Percentiles rank a stretch among this genome's conserved stretches.
phyloP scores from a whole-genome alignment of 2,888 invertebrate genomes.

The Platerodrilus igneus region DNA sequence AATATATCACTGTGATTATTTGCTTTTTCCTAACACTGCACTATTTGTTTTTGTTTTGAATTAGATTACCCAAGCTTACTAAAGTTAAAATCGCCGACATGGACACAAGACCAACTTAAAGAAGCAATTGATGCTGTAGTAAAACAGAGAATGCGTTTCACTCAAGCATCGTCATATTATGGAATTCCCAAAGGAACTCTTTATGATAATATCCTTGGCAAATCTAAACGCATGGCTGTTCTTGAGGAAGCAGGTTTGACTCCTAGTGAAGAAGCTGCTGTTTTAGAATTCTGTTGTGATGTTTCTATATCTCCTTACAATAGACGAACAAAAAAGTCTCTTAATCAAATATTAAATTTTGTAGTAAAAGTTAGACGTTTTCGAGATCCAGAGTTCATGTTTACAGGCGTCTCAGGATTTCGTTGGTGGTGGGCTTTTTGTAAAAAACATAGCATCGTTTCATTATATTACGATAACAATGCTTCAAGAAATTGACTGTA shows the following conservation, averaged over 20 bases:
- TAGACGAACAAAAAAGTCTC: conserved; percentile 64
- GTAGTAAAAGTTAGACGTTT: conserved; percentile 60
- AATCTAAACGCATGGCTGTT: conserved; percentile 71
- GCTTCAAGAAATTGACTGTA: conserved; percentile 12
- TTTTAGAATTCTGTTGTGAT: conserved; percentile 70
- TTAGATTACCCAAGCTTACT: conserved; percentile 59
- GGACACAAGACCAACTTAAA: conserved; percentile 69
- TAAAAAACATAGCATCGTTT: conserved; percentile 71
- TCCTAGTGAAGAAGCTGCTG: conserved; percentile 58
- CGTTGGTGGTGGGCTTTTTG: conserved; percentile 82
- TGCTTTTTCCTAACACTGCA: conserved; percentile 16
- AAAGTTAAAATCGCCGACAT: conserved; percentile 70
- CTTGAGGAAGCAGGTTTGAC: conserved; percentile 64
- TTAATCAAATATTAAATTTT: conserved; percentile 58
- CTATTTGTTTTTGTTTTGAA: conserved; percentile 34
- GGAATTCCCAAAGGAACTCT: conserved; percentile 73
- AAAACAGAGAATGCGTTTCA: conserved; percentile 71
- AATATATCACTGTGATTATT: conserved; percentile 1
- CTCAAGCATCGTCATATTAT: conserved; percentile 66
- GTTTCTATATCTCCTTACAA: conserved; percentile 66
- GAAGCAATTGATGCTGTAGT: conserved; percentile 73
- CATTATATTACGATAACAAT: conserved; percentile 52
- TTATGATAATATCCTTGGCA: conserved; percentile 73
- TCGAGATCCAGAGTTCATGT: conserved; percentile 61
- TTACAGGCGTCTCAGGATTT: conserved; percentile 67